Evolutionary conservation across 2,888 invertebrate species (phyloP), one percentile per base, ranked within the genome.

Genomic region (Pristionchus mayeri): DNA sequence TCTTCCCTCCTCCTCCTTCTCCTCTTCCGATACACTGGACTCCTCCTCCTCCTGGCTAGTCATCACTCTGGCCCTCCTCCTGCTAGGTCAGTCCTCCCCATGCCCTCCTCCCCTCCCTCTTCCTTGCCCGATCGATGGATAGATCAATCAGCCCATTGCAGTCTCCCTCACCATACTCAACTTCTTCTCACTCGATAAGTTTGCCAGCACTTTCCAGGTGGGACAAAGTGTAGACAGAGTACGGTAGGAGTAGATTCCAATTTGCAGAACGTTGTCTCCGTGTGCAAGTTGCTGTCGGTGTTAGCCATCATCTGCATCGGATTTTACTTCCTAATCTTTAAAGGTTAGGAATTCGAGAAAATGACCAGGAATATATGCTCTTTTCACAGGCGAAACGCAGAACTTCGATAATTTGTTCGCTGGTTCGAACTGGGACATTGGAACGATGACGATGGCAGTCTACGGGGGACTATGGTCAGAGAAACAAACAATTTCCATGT

Each of bases 151-250:
- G n/a, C 34, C 30, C 67, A 79, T 88, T 90, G 67, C 86, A 90
- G 90, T 87, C 34, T 18, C 88, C 63, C 86, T 89, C 48, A 90
- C 88, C 16, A 52, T 86, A 27, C 75, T 89, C 52, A 90, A 90
- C 81, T 88, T 89, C 27, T 90, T 87, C 85, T 86, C 89, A 13
- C 88, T 90, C 57, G 88, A 89, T 75, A 88, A 87, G 67, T 87
- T 87, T 71, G 90, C 89, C 13, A 87, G 88, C 13, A 85, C 87
- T 37, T 89, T 90, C 71, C 90, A 90, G 86, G 84, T 84, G n/a
- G n/a, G 63, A 71, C 9, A 18, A 40, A 44, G 16, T 24, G 24
- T 54, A 30, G 24, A 18, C 30, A 80, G 18, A 44, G 37, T 44
- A 37, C 48, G 7, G 40, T 44, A 21, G 4, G 6, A 6, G 7